Percentiles rank a stretch among this genome's conserved stretches.
Conservation (phyloP, 2,113 vertebrate species). For the Psilopsiagon aymara region DNA sequence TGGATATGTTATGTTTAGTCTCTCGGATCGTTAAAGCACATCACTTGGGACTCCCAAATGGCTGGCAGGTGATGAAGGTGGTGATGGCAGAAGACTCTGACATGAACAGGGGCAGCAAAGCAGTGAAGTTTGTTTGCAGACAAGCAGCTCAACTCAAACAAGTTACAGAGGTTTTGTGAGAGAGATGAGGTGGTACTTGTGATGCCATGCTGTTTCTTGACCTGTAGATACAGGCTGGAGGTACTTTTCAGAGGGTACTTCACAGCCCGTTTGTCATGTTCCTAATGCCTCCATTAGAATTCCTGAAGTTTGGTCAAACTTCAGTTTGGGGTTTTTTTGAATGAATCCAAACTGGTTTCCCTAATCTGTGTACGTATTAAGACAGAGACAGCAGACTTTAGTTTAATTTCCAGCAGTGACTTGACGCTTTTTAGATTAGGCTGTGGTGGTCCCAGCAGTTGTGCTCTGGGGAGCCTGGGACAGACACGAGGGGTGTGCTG, state of each 20-base stretch:
- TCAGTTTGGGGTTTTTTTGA: neutral
- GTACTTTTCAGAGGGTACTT: neutral
- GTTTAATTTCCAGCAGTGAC: neutral
- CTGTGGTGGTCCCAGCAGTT: neutral
- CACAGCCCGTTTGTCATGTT: neutral
- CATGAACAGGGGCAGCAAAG: neutral
- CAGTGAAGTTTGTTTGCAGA: accelerated
- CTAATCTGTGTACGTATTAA: accelerated
- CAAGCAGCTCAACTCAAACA: neutral
- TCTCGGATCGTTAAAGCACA: accelerated
- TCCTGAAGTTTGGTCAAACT: neutral
- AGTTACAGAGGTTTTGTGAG: neutral
- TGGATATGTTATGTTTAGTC: neutral
- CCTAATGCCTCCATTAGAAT: neutral
- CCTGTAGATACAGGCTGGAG: neutral
- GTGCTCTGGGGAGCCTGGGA: neutral
- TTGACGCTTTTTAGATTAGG: neutral
- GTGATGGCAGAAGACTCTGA: neutral
- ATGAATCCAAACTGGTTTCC: neutral
- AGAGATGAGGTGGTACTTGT: neutral
- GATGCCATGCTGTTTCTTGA: neutral
- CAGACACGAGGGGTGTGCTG: accelerated
- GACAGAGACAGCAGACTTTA: neutral
- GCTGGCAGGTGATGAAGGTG: neutral
- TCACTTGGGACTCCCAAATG: neutral